A percentile compares a stretch with the other conserved stretches of the same genome.
Evolutionary conservation across 2,113 vertebrate species (phyloP).

Genomic region (Thoracochromis brauschi): DNA sequence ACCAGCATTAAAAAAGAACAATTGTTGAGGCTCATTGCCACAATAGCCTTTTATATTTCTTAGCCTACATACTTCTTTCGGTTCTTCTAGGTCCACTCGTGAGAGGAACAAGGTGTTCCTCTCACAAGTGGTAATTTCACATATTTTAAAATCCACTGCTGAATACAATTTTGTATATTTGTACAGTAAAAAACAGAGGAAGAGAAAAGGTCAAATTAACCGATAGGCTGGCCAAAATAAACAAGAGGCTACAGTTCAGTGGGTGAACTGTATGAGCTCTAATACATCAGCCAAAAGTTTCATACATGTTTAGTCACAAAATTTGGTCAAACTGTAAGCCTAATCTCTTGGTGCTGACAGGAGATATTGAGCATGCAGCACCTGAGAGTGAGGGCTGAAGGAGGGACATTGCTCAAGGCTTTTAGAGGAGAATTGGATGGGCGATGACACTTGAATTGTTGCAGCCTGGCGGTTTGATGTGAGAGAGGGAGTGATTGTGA

Average conservation of each 20-base stretch:
- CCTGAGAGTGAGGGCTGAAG: not conserved
- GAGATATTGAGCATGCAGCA: constrained; percentile 1
- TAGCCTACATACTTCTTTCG: not conserved
- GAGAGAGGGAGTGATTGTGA: not conserved
- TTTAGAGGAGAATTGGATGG: constrained; percentile 8
- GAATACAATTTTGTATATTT: not conserved
- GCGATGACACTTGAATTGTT: constrained; percentile 35
- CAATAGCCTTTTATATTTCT: not conserved
- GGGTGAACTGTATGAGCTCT: constrained; percentile 3
- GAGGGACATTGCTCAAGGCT: not conserved
- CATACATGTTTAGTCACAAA: not conserved
- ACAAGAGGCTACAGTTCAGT: not conserved
- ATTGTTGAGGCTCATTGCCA: not conserved
- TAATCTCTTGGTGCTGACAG: constrained; percentile 1
- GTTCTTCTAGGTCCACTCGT: not conserved
- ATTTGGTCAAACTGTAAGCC: constrained; percentile 1
- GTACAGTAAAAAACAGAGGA: not conserved
- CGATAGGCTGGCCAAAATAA: not conserved
- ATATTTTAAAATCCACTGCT: not conserved
- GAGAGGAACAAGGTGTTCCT: not conserved
- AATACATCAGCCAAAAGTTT: constrained; percentile 23
- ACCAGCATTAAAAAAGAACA: not conserved
- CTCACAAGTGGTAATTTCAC: not conserved
- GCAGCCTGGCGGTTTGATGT: not conserved
- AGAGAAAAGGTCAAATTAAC: not conserved